Percentiles rank a stretch among this genome's conserved stretches.
These are phyloP conservation scores for Metopolophium dirhodum DNA, from an alignment of 1,140 invertebrate species.

Conservation along the genomic window DNA sequence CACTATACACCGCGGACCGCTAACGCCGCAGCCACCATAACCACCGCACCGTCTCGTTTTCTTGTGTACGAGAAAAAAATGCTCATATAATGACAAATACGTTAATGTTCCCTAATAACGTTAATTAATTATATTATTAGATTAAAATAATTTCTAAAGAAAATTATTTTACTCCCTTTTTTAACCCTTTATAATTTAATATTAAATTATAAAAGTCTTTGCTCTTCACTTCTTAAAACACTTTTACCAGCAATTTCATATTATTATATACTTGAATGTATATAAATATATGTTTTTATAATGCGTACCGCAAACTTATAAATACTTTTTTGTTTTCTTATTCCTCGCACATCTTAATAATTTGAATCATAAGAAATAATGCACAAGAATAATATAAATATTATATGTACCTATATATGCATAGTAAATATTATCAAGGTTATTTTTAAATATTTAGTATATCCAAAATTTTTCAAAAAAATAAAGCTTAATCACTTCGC, in stretches of 20 bases:
- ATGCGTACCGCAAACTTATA: not conserved
- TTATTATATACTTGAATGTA: not conserved
- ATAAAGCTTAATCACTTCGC: too few relatives aligned
- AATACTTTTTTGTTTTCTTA: not conserved
- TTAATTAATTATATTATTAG: slow-evolving; percentile 47
- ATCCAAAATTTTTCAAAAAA: too few relatives aligned
- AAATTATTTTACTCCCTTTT: slow-evolving; percentile 21
- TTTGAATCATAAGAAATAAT: not conserved
- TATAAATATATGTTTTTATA: not conserved
- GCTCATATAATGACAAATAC: slow-evolving; percentile 42
- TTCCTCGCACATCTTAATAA: not conserved
- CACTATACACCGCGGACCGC: not conserved
- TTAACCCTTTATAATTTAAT: slow-evolving; percentile 22
- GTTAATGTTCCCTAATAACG: slow-evolving; percentile 45
- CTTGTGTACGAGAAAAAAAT: slow-evolving; percentile 20
- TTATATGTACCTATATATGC: too few relatives aligned
- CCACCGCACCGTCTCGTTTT: not conserved
- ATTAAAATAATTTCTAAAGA: slow-evolving; percentile 34
- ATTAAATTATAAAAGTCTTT: slow-evolving; percentile 25
- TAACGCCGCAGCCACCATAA: not conserved
- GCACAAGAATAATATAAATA: not conserved
- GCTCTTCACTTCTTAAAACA: not conserved
- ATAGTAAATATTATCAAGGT: too few relatives aligned
- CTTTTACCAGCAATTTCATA: not conserved
- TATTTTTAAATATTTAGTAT: too few relatives aligned